These are phyloP conservation scores for Enteromius argenteus DNA, from an alignment of 2,797 vertebrate species.

Conservation along the genomic window DNA sequence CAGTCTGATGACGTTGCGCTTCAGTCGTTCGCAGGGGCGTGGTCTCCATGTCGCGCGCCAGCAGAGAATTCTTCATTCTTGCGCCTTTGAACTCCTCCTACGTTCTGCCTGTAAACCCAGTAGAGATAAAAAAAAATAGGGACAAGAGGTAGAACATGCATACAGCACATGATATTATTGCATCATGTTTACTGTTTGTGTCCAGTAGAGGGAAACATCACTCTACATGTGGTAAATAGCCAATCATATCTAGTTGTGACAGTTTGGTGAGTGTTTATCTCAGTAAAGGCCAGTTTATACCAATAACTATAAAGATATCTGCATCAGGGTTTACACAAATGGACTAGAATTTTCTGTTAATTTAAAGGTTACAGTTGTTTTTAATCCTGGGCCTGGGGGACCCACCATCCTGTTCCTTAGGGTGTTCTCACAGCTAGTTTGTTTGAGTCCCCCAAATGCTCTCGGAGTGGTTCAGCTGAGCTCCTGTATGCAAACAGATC, in stretches of 20 bases:
- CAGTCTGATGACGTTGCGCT: conserved; percentile 68
- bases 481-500: neutral
- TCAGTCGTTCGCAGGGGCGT: conserved; percentile 65
- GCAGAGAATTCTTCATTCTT: conserved; percentile 44
- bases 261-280: neutral
- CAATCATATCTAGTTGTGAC: neutral
- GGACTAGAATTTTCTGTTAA: neutral
- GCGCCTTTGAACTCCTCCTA: neutral
- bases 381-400: neutral
- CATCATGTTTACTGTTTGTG: conserved; percentile 19
- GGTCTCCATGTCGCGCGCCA: conserved; percentile 59
- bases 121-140: conserved; percentile 32
- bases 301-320: neutral
- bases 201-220: conserved; percentile 28
- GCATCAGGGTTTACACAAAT: neutral
- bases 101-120: conserved; percentile 20
- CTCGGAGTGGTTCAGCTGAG: neutral
- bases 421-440: neutral
- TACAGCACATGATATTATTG: conserved; percentile 48
- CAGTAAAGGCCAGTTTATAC: neutral
- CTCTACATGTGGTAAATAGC: neutral
- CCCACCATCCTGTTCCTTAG: neutral
- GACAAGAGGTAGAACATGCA: conserved; percentile 38
- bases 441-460: neutral
- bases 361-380: neutral